Conservation (phyloP, 2,888 invertebrate genomes). For the Piscicola geometra region DNA sequence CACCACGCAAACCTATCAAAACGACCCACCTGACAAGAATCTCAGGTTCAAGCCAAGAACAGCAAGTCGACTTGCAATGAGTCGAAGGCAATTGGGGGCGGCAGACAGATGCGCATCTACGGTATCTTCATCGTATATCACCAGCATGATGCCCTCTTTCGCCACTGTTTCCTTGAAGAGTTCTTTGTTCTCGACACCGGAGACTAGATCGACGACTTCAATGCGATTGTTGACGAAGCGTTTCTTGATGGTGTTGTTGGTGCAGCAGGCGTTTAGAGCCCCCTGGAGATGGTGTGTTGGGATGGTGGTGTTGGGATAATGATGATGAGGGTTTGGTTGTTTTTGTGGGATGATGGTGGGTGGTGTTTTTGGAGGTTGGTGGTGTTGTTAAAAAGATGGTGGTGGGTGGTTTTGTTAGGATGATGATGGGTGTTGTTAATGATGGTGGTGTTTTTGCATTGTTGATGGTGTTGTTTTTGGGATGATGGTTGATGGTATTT, state of each 20-base stretch:
- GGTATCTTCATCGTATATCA: slow-evolving; percentile 69
- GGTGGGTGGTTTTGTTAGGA: no score
- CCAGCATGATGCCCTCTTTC: slow-evolving; percentile 59
- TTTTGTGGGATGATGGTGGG: no score
- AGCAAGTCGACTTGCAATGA: background rate
- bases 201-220: slow-evolving; percentile 65
- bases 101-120: slow-evolving; percentile 61
- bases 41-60: background rate
- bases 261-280: slow-evolving; percentile 66
- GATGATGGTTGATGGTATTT: no score
- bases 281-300: no score
- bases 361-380: no score
- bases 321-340: no score
- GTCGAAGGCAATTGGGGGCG: slow-evolving; percentile 61
- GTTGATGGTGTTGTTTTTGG: no score
- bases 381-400: no score
- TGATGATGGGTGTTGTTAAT: no score
- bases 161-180: slow-evolving; percentile 59
- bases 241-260: slow-evolving; percentile 67
- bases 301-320: no score
- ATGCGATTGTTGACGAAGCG: slow-evolving; percentile 67
- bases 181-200: slow-evolving; percentile 65
- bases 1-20: no score
- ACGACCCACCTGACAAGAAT: slow-evolving; percentile 16
- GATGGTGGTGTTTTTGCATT: no score